phyloP scores from a whole-genome alignment of 2,113 vertebrate genomes.

The Lophura nycthemera region DNA sequence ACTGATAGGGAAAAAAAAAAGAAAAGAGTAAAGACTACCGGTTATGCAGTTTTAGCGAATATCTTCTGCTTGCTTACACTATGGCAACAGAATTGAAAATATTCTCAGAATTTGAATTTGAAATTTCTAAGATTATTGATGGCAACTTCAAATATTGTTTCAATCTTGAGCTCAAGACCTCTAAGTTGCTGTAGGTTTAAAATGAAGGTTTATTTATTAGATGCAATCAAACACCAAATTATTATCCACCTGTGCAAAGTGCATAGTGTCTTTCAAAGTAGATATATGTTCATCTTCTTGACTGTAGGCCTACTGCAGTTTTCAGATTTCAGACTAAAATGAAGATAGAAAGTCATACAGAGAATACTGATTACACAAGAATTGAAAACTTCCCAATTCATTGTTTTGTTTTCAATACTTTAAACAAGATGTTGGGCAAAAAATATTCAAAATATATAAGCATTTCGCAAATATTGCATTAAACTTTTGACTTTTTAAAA shows the following conservation, averaged over 20 bases:
- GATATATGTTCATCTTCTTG: not conserved
- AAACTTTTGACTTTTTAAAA: not conserved
- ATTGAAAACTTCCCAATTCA: not conserved
- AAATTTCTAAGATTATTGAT: not conserved
- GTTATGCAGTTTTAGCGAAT: not conserved
- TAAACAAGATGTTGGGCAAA: not conserved
- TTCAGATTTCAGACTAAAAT: not conserved
- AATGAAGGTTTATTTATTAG: not conserved
- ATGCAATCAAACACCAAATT: not conserved
- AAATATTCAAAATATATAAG: not conserved
- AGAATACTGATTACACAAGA: not conserved
- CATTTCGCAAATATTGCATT: not conserved
- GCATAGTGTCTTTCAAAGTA: not conserved
- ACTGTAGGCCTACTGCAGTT: not conserved
- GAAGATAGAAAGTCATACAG: not conserved
- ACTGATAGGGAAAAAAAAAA: not conserved
- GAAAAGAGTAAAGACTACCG: not conserved
- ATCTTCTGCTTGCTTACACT: not conserved
- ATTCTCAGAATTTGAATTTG: not conserved
- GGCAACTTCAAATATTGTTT: not conserved
- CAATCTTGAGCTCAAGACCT: not conserved
- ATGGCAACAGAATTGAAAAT: not conserved
- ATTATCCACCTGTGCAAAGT: not conserved
- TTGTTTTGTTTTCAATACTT: not conserved
- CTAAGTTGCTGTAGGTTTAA: not conserved